A percentile compares a stretch with the other conserved stretches of the same genome.
These are phyloP conservation scores for Ferrisia virgata DNA, from an alignment of 2,888 invertebrate species.

Conservation along the genomic window DNA sequence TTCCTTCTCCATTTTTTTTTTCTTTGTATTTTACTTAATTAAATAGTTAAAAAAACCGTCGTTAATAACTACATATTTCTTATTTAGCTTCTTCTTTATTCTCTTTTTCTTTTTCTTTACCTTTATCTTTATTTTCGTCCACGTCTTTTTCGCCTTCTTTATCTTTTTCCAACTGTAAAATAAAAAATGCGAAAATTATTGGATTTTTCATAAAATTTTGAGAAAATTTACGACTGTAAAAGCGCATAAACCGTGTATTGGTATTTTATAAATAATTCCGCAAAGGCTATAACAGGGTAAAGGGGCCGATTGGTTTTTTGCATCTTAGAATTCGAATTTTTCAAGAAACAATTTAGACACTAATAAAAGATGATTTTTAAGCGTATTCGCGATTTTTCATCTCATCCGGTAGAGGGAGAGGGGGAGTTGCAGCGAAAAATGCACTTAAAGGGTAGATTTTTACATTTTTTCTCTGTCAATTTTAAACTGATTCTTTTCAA, in stretches of 20 bases:
- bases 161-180: conserved; percentile 51
- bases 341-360: not conserved
- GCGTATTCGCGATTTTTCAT: too few species aligned
- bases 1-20: not conserved
- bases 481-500: too few species aligned
- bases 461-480: too few species aligned
- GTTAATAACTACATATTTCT: conserved; percentile 34
- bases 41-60: conserved; percentile 10
- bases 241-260: too few species aligned
- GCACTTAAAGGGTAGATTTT: too few species aligned
- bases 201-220: not conserved
- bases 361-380: too few species aligned
- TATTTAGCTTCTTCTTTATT: conserved; percentile 47
- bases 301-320: too few species aligned
- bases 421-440: too few species aligned
- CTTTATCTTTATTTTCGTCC: conserved; percentile 49
- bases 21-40: not conserved
- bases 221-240: not conserved
- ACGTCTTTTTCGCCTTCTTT: conserved; percentile 51
- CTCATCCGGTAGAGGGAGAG: too few species aligned
- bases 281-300: too few species aligned
- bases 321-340: too few species aligned
- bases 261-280: too few species aligned
- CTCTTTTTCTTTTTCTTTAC: conserved; percentile 48
- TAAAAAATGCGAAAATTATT: not conserved